These are phyloP conservation scores for Lepus timidus DNA, from an alignment of 2,113 vertebrate species.

Conservation along the genomic window DNA sequence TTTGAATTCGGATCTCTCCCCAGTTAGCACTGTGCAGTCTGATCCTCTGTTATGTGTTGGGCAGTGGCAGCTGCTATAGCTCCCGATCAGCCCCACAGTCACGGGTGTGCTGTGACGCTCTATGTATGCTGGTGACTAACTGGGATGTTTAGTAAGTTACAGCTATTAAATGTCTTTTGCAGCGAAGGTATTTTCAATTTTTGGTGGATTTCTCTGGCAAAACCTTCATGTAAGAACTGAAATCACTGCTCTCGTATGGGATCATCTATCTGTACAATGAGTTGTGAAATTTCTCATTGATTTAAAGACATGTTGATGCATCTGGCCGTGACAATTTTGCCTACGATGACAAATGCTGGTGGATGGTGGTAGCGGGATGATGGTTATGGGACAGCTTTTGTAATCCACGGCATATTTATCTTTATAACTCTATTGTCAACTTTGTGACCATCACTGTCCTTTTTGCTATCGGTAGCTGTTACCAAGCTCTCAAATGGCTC, in stretches of 20 bases:
- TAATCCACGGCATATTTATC: background rate
- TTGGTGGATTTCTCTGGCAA: too few species aligned
- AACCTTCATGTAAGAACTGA: too few species aligned
- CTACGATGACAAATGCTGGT: background rate
- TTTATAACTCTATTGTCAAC: background rate
- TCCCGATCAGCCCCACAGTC: too few species aligned
- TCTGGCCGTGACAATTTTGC: background rate
- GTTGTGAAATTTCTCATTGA: background rate
- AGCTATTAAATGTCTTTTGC: background rate
- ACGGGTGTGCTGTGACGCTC: background rate
- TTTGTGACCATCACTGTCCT: background rate
- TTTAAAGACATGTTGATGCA: background rate
- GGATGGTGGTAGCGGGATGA: too few species aligned
- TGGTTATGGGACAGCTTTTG: background rate
- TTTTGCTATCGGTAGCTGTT: background rate
- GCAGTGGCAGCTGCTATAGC: background rate
- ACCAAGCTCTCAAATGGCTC: slow-evolving; percentile 18
- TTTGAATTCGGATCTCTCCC: background rate
- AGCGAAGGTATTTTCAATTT: background rate
- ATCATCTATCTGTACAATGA: background rate
- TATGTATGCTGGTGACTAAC: background rate
- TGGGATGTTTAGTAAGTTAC: background rate
- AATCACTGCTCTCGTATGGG: too few species aligned
- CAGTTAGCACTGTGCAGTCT: background rate
- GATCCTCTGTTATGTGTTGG: background rate